Evolutionary conservation across 2,797 vertebrate genomes (phyloP).

Genomic region (Chelon auratus): DNA sequence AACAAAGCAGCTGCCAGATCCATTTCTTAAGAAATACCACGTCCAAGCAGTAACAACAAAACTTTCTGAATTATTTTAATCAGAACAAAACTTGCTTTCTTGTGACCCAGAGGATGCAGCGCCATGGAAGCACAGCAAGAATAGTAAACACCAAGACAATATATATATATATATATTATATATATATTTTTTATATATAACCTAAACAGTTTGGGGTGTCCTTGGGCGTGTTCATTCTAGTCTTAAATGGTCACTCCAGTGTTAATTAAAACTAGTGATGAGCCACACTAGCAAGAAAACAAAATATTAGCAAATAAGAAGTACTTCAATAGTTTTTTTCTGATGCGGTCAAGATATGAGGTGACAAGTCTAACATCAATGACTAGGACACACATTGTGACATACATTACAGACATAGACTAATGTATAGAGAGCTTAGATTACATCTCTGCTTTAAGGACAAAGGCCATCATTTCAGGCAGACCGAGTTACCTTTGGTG

Average conservation of each 20-base stretch:
- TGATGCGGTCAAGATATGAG: background rate
- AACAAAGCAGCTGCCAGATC: background rate
- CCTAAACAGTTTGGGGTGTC: background rate
- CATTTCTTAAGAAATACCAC: background rate
- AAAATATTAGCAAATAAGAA: background rate
- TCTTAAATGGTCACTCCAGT: background rate
- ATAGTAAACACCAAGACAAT: no score
- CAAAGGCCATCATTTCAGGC: conserved; percentile 38
- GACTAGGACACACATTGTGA: background rate
- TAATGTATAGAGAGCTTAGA: background rate
- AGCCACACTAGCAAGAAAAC: background rate
- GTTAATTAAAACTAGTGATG: background rate
- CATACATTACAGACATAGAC: background rate
- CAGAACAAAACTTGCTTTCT: background rate
- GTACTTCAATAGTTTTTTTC: background rate
- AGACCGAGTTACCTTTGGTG: conserved; percentile 87
- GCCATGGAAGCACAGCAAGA: no score
- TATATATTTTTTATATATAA: background rate
- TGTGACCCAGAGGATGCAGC: background rate
- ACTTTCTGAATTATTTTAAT: conserved; percentile 1
- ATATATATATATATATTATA: no score
- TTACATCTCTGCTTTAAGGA: conserved; percentile 7
- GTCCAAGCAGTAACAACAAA: background rate
- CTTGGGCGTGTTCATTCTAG: background rate
- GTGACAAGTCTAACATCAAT: background rate